Evolutionary conservation across 2,888 invertebrate genomes (phyloP), one percentile per base, ranked within the genome.

Genomic region (Cyclophora albipunctata): DNA sequence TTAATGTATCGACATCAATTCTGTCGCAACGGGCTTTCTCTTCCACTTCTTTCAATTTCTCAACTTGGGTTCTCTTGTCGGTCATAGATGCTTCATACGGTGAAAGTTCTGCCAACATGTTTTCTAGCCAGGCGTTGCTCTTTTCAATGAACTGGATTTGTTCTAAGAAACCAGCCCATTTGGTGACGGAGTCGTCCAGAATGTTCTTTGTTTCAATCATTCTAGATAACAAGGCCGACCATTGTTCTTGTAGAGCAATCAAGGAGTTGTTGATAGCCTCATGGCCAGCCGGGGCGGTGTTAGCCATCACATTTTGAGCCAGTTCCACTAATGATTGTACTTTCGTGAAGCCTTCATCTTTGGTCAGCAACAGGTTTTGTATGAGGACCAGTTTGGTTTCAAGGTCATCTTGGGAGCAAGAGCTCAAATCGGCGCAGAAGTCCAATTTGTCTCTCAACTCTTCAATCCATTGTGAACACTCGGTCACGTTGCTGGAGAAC

Each of bases 131-230:
- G 48, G 92, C 92, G 34, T 96, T 93, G 40, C 94, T 94, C 75
- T 96, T 96, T 62, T 94, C 93, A 33, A 97, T 91, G 46, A 94
- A 92, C 70, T 96, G 95, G 53, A 96, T 95, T 76, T 97, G 96
- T 75, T 97, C 96, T 47, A 96, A 83, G 70, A 97, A 93, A 45
- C 95, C 96, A 52, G 96, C 93, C 97, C 97, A 97, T 83, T 95
- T 95, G 34, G 95, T 95, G 7, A 98, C 94, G 0, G 95, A 95
- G 66, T 96, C 96, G 72, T 97, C 97, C 7, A 97, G 82, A 63
- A 94, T 91, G 2, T 94, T 92, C 80, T 98, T 97, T 0, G 96
- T 95, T 77, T 98, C 97, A 45, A 96, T 92, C 92, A 98, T 96
- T 73, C 94, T 94, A 0, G 96, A 91, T 3, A 96, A 93, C 46